Conservation (phyloP, 2,113 vertebrate species). For the Odobenus rosmarus region DNA sequence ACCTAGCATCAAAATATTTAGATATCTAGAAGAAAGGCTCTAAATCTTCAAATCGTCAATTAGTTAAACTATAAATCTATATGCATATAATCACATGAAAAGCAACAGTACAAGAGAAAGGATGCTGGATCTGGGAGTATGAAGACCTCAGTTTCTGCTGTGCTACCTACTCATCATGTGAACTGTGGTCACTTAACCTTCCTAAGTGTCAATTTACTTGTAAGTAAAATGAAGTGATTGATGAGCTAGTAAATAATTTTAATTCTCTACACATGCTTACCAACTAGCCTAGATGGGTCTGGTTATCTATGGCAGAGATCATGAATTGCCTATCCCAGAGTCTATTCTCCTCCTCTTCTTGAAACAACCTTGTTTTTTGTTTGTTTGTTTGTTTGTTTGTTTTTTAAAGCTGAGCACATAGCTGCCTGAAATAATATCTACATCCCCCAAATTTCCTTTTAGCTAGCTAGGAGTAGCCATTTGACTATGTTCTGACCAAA, state of each 20-base stretch:
- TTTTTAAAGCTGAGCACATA: not conserved
- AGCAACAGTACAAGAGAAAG: not conserved
- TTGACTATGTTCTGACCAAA: not conserved
- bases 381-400: not conserved
- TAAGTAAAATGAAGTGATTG: not conserved
- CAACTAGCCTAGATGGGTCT: not conserved
- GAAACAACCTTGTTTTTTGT: not conserved
- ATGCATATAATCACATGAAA: not conserved
- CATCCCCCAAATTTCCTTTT: not conserved
- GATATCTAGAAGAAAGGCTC: slow-evolving; percentile 21
- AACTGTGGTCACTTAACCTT: not conserved
- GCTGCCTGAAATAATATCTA: not conserved
- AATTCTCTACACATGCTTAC: not conserved
- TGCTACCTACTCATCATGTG: not conserved
- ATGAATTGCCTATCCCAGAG: not conserved
- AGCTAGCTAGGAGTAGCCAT: not conserved
- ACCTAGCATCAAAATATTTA: slow-evolving; percentile 53
- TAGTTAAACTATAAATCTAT: slow-evolving; percentile 27
- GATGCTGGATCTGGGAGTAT: not conserved
- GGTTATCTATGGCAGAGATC: not conserved
- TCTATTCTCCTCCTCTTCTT: not conserved
- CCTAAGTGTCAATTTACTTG: not conserved
- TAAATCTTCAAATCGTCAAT: slow-evolving; percentile 50
- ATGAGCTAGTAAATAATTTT: not conserved
- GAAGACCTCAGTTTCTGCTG: not conserved